phyloP scores from a whole-genome alignment of 2,113 vertebrate genomes.

The Nesoenas mayeri region DNA sequence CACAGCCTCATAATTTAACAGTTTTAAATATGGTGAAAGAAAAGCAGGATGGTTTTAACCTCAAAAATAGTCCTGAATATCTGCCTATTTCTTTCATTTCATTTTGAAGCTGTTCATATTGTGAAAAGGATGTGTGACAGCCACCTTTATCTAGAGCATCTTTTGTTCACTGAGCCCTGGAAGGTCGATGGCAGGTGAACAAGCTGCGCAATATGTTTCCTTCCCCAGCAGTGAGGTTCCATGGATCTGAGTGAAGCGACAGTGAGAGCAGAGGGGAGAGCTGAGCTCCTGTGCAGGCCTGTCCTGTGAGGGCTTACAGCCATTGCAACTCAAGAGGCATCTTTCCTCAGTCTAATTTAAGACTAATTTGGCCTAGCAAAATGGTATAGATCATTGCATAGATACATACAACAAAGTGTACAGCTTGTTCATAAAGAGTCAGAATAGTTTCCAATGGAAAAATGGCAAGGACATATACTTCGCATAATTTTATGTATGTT shows the following conservation, averaged over 20 bases:
- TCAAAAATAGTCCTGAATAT: background rate
- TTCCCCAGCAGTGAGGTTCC: rapidly evolving
- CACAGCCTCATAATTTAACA: background rate
- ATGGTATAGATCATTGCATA: background rate
- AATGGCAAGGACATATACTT: background rate
- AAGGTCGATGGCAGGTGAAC: background rate
- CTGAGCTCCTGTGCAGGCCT: background rate
- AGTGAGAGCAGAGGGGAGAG: background rate
- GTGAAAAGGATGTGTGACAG: background rate
- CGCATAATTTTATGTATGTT: background rate
- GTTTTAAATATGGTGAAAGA: rapidly evolving
- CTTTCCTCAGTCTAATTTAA: background rate
- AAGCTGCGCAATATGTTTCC: background rate
- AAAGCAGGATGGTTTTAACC: background rate
- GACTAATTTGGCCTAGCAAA: background rate
- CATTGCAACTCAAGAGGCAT: rapidly evolving
- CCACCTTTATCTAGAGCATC: background rate
- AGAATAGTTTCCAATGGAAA: background rate
- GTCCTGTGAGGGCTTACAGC: rapidly evolving
- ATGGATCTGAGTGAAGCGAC: background rate
- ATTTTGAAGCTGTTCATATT: background rate
- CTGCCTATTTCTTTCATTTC: background rate
- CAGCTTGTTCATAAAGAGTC: background rate
- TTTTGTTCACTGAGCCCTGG: background rate
- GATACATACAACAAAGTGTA: background rate